Base-by-base conservation (phyloP, 2,888 invertebrate genomes). In the Mesochorus sp. region DNA sequence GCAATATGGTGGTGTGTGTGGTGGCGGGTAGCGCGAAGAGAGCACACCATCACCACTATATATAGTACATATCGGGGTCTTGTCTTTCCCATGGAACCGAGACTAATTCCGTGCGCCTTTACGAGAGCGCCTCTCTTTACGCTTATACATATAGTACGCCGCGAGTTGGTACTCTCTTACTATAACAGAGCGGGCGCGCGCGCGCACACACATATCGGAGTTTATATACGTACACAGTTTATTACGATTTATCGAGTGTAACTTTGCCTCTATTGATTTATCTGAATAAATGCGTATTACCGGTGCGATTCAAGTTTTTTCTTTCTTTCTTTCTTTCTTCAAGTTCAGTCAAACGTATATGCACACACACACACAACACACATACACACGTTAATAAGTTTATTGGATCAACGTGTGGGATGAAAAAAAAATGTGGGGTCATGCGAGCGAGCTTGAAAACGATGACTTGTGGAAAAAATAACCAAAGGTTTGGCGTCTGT, bases 81-180 rank as follows among this genome's bases (percentile, higher is more conserved):
- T 90, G 90, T 90, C 91, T 90, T 91, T 91, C 91, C 90, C 91
- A 91, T 90, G 90, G 87, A 87, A 87, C 88, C 88, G 87, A 88
- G 88, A 89, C 89, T 90, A 90, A 90, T 91, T 91, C 90, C 89
- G 88, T 88, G 87, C 74, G 74, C 89, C 86, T 89, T 88, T 88
- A 89, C 87, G 87, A 89, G 88, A 86, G 86, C 86, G 83, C 81
- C 84, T 83, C 78, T 78, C 78, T 78, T 78, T 78, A 74, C 66
- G 49, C 78, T 71, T 53, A 53, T 34, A 70, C 49, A 53, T 47
- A 42, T 34, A 31, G n/a, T 51, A 55, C 49, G 24, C n/a, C n/a
- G n/a, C n/a, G 34, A 76, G 55, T 37, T 72, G 62, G 24, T 68
- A 55, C 57, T 42, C 14, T 31, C 14, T 37, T 51, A 53, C 31